Conservation (phyloP, 1,140 invertebrate genomes). For the Micrasema minimum region DNA sequence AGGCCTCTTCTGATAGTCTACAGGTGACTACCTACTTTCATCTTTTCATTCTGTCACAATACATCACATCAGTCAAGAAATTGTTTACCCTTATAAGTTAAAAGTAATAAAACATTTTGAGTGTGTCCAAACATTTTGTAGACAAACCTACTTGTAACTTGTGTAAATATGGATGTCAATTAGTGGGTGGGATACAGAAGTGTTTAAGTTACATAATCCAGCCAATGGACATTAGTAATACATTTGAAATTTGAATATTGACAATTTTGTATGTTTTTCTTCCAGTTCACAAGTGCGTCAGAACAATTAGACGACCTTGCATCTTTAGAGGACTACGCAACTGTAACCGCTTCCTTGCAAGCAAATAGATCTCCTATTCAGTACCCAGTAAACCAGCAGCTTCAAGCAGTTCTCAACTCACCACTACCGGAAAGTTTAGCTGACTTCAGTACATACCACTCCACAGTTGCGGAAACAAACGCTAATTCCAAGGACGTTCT, state of each 20-base stretch:
- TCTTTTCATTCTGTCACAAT: no score
- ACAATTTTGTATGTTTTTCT: slow-evolving; percentile 55
- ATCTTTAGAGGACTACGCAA: slow-evolving; percentile 74
- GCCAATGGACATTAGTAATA: no score
- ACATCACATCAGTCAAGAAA: no score
- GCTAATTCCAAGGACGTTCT: slow-evolving; percentile 50
- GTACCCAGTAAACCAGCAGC: slow-evolving; percentile 75
- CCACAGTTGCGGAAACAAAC: slow-evolving; percentile 64
- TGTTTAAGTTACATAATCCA: no score
- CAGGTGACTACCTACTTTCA: slow-evolving; percentile 26
- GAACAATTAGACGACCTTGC: slow-evolving; percentile 76
- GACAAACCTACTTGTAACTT: no score
- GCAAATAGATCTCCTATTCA: slow-evolving; percentile 68
- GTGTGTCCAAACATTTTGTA: no score
- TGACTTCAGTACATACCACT: slow-evolving; percentile 82
- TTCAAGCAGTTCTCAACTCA: slow-evolving; percentile 79
- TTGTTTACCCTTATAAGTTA: no score
- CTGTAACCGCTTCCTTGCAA: slow-evolving; percentile 66
- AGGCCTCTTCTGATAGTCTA: slow-evolving; percentile 53
- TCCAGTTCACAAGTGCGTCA: slow-evolving; percentile 74
- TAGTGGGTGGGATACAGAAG: no score
- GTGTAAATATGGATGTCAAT: no score
- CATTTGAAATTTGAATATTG: no score
- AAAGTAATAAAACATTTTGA: no score
- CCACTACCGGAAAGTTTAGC: slow-evolving; percentile 81